Evolutionary conservation across 2,888 invertebrate species (phyloP).

Genomic region (Lumbricus terrestris): DNA sequence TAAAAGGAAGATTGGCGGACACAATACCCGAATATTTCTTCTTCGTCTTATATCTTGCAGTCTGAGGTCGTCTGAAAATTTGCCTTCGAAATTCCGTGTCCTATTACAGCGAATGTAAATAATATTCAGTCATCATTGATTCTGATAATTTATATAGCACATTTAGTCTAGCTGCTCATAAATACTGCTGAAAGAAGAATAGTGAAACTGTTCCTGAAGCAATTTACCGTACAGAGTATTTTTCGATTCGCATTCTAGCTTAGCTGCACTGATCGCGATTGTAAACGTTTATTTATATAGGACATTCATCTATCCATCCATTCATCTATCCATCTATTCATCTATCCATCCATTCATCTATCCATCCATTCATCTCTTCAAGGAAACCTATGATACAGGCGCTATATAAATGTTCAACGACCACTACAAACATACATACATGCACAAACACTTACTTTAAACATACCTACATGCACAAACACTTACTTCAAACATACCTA

Average conservation of each 20-base stretch:
- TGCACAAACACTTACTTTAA: not conserved
- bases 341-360: too few species aligned
- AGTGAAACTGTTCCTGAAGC: too few species aligned
- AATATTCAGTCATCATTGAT: not conserved
- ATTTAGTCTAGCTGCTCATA: not conserved
- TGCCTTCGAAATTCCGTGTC: constrained; percentile 34
- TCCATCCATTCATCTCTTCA: too few species aligned
- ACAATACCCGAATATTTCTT: constrained; percentile 29
- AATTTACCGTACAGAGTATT: too few species aligned
- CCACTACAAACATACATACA: not conserved
- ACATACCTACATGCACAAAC: not conserved
- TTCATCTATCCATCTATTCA: too few species aligned
- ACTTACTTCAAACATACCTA: too few species aligned
- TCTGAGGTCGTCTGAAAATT: constrained; percentile 26
- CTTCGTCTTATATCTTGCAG: constrained; percentile 28
- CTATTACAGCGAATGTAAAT: constrained; percentile 12
- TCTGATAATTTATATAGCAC: not conserved
- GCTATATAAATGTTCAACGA: too few species aligned
- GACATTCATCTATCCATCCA: too few species aligned
- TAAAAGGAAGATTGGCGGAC: not conserved
- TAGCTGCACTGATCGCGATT: too few species aligned
- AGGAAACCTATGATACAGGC: too few species aligned
- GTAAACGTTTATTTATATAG: too few species aligned
- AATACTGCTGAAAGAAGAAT: not conserved
- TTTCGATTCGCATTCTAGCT: too few species aligned